Conservation (phyloP, 2,113 vertebrate genomes). For the Proteles cristata region DNA sequence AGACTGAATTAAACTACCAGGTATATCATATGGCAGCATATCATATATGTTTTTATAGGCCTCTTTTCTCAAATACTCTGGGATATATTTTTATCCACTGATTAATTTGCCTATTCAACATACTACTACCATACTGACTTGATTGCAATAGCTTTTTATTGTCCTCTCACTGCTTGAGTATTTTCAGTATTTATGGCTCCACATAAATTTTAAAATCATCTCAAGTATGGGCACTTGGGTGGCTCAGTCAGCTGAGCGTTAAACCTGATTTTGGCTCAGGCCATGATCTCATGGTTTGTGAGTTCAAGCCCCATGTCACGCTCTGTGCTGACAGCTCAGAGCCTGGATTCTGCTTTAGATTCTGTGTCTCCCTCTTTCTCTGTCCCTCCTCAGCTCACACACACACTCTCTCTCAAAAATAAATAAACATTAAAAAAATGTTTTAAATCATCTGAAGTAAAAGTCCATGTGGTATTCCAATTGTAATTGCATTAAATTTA, state of each 20-base stretch:
- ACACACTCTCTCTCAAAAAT: too few relatives aligned
- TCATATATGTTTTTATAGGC: too few relatives aligned
- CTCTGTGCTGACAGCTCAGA: too few relatives aligned
- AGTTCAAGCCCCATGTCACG: too few relatives aligned
- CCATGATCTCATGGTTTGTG: too few relatives aligned
- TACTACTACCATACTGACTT: neutral
- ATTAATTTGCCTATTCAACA: neutral
- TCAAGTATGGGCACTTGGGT: neutral
- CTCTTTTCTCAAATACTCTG: neutral
- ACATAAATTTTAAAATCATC: neutral
- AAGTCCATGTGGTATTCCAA: neutral
- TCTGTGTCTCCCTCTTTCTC: too few relatives aligned
- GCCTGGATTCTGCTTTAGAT: too few relatives aligned
- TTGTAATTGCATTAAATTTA: neutral
- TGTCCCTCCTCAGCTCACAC: too few relatives aligned
- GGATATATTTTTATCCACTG: neutral
- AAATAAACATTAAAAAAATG: too few relatives aligned
- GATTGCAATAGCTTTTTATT: neutral
- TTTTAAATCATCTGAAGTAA: neutral
- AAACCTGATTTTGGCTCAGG: too few relatives aligned
- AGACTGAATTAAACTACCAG: neutral
- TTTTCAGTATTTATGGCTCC: neutral
- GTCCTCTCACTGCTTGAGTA: neutral
- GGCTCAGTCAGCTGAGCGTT: too few relatives aligned
- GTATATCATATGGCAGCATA: neutral